Conservation (phyloP, 2,113 vertebrate species). For the Microcebus lehilahytsara region DNA sequence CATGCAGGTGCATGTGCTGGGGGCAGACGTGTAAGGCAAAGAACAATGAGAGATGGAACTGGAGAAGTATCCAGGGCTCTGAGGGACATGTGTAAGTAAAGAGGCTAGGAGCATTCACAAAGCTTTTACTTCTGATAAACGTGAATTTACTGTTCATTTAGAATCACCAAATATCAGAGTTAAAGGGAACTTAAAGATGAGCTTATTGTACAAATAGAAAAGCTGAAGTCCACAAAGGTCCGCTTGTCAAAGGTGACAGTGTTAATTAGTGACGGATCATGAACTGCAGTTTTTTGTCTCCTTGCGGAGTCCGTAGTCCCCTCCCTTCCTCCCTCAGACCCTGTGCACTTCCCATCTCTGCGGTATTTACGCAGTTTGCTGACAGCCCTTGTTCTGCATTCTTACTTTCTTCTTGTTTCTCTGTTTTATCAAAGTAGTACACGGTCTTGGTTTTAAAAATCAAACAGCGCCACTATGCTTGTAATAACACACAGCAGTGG, state of each 20-base stretch:
- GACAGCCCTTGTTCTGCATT: background rate
- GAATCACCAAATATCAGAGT: background rate
- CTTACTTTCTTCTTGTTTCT: background rate
- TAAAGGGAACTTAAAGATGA: background rate
- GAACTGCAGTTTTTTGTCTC: background rate
- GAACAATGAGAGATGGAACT: background rate
- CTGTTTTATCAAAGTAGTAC: conserved; percentile 14
- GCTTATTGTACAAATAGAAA: background rate
- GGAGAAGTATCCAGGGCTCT: background rate
- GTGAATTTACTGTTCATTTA: background rate
- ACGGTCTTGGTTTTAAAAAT: conserved; percentile 40
- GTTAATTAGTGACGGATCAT: background rate
- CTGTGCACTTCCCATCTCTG: background rate
- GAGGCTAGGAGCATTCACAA: background rate
- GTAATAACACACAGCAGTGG: background rate
- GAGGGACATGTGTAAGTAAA: background rate
- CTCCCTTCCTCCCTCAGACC: background rate
- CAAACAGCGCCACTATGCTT: background rate
- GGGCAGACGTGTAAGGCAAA: background rate
- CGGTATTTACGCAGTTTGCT: background rate
- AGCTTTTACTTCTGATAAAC: background rate
- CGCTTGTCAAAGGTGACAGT: background rate
- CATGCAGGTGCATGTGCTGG: background rate
- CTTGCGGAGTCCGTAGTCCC: too few species aligned
- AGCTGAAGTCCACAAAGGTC: background rate